Evolutionary conservation across 2,797 vertebrate species (phyloP).

Genomic region (Enteromius trimaculatus): DNA sequence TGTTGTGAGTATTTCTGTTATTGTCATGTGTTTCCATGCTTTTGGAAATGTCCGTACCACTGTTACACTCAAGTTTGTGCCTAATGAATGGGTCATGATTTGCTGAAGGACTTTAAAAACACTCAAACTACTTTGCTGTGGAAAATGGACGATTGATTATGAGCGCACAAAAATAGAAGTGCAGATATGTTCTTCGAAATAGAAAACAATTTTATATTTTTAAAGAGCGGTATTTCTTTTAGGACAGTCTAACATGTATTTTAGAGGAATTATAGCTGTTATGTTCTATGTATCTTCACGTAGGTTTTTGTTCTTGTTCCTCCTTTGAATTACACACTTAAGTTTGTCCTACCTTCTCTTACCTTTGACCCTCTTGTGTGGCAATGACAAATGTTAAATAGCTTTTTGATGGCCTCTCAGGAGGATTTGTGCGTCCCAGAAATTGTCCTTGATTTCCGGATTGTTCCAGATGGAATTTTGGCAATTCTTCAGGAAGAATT

Average conservation of each 20-base stretch:
- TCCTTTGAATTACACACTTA: constrained; percentile 26
- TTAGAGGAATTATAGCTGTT: neutral
- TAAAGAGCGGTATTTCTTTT: neutral
- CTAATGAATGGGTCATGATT: neutral
- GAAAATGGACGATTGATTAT: constrained; percentile 7
- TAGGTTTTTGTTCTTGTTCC: neutral
- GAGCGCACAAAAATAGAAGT: neutral
- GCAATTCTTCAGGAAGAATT: neutral
- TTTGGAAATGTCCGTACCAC: neutral
- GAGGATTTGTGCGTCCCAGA: constrained; percentile 25
- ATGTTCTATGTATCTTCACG: neutral
- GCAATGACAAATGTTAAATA: constrained; percentile 32
- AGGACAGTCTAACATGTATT: neutral
- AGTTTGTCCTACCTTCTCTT: constrained; percentile 10
- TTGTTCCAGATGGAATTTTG: constrained; percentile 33
- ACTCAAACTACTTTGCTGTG: neutral
- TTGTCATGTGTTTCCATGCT: neutral
- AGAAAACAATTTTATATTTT: neutral
- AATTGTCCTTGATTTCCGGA: constrained; percentile 24
- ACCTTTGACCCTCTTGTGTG: constrained; percentile 37
- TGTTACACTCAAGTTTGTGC: neutral
- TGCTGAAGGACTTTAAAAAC: constrained; percentile 1
- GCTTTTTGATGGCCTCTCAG: constrained; percentile 25
- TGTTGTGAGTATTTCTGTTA: constrained; percentile 90
- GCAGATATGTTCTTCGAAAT: neutral